These are phyloP conservation scores for Leptocoma aspasia DNA, from an alignment of 2,113 vertebrate species.

Conservation along the genomic window DNA sequence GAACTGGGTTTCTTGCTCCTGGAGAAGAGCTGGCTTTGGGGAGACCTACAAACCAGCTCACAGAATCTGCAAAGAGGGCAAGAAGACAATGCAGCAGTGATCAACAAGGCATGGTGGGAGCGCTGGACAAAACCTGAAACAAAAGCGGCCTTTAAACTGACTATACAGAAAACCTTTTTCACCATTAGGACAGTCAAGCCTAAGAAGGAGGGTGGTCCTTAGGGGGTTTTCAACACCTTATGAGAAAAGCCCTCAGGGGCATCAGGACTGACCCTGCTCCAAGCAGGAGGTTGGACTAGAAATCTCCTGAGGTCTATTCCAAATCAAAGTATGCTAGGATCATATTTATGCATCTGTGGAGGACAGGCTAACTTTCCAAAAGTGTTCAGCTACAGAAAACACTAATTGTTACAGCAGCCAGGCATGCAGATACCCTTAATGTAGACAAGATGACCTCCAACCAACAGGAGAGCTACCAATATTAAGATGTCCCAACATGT, in stretches of 20 bases:
- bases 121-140: neutral
- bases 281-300: neutral
- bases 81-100: neutral
- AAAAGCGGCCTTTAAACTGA: neutral
- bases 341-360: neutral
- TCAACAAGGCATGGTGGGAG: neutral
- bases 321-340: neutral
- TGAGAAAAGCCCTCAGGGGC: neutral
- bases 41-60: neutral
- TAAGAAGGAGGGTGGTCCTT: neutral
- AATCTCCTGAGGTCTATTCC: neutral
- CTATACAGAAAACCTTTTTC: neutral
- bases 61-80: neutral
- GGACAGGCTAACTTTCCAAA: neutral
- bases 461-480: neutral
- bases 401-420: neutral
- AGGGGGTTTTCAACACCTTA: neutral
- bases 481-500: accelerated
- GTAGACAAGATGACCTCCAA: neutral
- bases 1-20: neutral
- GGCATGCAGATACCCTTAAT: neutral
- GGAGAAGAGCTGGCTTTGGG: neutral
- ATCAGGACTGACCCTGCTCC: neutral
- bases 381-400: neutral
- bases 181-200: neutral